Evolutionary conservation across 1,140 invertebrate species (phyloP), one percentile per base, ranked within the genome.

Genomic region (Heliconius himera): DNA sequence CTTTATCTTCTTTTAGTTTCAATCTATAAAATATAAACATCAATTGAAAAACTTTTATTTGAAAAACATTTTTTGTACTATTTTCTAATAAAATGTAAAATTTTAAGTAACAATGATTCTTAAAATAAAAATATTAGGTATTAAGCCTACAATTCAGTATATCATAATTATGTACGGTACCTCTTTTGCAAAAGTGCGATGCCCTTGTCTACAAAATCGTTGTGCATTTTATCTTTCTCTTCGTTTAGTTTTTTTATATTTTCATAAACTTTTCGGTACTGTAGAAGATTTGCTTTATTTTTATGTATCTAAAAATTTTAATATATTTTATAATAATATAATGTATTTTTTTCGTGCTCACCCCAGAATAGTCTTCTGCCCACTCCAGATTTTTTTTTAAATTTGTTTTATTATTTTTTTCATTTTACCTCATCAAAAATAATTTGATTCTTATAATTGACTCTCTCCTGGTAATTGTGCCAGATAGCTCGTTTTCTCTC

Each of bases 171-270:
- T 5, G 18, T n/a, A 51, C 49, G 13, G 16, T 51, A 88, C 85
- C 77, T 74, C 26, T 80, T 26, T 80, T 82, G 77, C 13, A 33
- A 71, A 66, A 60, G 74, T 78, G 82, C 71, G 20, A 86, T 76
- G 70, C 84, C 82, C 29, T 81, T 85, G 46, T 85, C 82, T 22
- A 90, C 72, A 74, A 89, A 88, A 22, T 83, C 80, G 8, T 89
- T 83, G 22, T 84, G 87, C 33, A 81, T 73, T 60, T 81, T 82
- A 16, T 81, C 81, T 73, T 86, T 77, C 49, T 82, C 77, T 56
- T 85, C 66, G 36, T 86, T 79, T 8, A 77, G 51, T 26, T 84
- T 80, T 70, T 87, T 80, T 22, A 87, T 75, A 6, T 77, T 73
- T 81, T 87, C 78, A 73, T 54, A 79, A 66, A 26, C 54, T 76